Evolutionary conservation across 2,888 invertebrate species (phyloP).

Genomic region (Machimus atricapillus): DNA sequence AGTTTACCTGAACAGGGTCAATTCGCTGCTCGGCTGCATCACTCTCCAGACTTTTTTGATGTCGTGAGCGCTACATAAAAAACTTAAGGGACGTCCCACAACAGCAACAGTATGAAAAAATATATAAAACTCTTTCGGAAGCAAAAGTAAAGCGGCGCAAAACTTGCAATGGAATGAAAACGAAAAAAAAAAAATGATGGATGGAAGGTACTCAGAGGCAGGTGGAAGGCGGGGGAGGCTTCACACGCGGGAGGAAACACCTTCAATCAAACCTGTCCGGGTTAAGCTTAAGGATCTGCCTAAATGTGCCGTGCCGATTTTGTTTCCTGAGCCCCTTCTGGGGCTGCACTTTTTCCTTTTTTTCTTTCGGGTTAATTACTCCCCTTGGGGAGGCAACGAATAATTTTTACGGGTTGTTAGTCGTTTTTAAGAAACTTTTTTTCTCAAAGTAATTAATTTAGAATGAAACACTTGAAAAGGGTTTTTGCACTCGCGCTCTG

Average conservation of each 20-base stretch:
- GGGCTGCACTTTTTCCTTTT: background rate
- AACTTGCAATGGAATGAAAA: background rate
- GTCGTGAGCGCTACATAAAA: background rate
- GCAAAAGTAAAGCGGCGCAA: conserved; percentile 34
- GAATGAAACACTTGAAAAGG: background rate
- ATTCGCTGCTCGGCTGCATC: background rate
- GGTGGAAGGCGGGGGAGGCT: background rate
- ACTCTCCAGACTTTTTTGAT: background rate
- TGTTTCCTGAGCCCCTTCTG: background rate
- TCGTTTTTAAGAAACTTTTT: background rate
- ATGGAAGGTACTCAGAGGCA: background rate
- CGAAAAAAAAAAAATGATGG: background rate
- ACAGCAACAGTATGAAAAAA: background rate
- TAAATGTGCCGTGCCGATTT: background rate
- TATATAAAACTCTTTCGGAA: background rate
- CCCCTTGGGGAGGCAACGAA: background rate
- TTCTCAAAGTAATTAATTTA: background rate
- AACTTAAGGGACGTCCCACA: background rate
- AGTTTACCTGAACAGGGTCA: conserved; percentile 1
- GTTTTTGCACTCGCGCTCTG: background rate
- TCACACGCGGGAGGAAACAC: background rate
- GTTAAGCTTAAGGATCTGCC: background rate
- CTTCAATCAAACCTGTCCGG: background rate
- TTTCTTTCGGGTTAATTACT: background rate
- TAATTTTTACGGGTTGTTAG: background rate